These are phyloP conservation scores for Nothura maculosa DNA, from an alignment of 2,797 vertebrate species.

Conservation along the genomic window DNA sequence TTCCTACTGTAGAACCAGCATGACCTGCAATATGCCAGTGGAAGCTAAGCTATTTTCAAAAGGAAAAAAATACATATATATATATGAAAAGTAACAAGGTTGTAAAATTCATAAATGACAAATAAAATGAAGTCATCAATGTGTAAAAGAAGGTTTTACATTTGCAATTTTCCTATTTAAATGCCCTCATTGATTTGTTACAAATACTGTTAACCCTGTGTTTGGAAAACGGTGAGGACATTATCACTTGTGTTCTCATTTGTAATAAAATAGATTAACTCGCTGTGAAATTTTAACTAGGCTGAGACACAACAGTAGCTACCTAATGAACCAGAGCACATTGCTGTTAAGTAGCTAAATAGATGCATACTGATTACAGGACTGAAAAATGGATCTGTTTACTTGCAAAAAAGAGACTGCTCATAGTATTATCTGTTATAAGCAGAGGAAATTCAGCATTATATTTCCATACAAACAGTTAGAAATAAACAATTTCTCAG, in stretches of 20 bases:
- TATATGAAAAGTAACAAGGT: conserved; percentile 18
- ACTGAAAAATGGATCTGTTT: conserved; percentile 84
- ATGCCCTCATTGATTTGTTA: conserved; percentile 78
- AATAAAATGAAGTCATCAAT: conserved; percentile 76
- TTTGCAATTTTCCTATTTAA: conserved; percentile 77
- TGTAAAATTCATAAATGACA: conserved; percentile 73
- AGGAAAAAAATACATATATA: conserved; percentile 6
- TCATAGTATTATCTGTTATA: conserved; percentile 32
- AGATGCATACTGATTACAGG: conserved; percentile 83
- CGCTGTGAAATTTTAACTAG: conserved; percentile 84
- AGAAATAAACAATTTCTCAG: not conserved
- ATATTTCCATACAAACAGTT: not conserved
- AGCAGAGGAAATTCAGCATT: conserved; percentile 21
- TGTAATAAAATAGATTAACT: conserved; percentile 87
- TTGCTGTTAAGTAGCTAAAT: conserved; percentile 85
- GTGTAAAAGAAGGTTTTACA: conserved; percentile 66
- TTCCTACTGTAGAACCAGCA: not conserved
- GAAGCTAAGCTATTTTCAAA: not conserved
- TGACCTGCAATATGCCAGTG: not conserved
- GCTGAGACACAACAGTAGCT: conserved; percentile 83
- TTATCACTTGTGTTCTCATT: conserved; percentile 84
- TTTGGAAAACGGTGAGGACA: conserved; percentile 78
- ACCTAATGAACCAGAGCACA: conserved; percentile 85
- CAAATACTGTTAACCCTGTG: conserved; percentile 82
- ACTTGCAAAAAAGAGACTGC: conserved; percentile 64